A percentile compares a stretch with the other conserved stretches of the same genome.
Evolutionary conservation across 2,888 invertebrate genomes (phyloP).

Genomic region (Girardia tigrina): DNA sequence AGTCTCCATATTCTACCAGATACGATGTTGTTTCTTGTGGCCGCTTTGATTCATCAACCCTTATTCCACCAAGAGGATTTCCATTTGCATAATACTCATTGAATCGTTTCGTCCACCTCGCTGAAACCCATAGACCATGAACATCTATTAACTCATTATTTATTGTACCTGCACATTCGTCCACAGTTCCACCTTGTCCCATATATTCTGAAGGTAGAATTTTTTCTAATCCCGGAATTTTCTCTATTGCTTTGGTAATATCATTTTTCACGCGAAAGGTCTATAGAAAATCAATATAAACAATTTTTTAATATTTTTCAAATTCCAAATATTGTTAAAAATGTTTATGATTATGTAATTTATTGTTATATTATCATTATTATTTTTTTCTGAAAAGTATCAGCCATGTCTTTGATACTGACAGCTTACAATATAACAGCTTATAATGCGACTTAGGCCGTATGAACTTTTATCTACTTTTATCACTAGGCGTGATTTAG

Average conservation of each 20-base stretch:
- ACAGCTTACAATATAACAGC: no score
- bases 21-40: background rate
- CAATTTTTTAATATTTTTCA: no score
- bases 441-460: no score
- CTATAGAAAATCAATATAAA: no score
- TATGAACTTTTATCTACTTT: no score
- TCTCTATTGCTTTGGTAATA: constrained; percentile 19
- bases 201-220: background rate
- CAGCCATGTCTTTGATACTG: no score
- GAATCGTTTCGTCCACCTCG: background rate
- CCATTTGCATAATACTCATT: background rate
- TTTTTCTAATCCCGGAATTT: background rate
- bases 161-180: background rate
- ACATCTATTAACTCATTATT: background rate
- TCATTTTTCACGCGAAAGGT: background rate
- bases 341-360: no score
- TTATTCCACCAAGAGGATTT: background rate
- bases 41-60: background rate
- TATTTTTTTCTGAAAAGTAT: no score
- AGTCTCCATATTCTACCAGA: background rate
- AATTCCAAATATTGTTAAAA: no score
- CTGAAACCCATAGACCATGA: background rate
- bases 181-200: background rate
- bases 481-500: no score
- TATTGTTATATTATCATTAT: no score